These are phyloP conservation scores for Adelges cooleyi DNA, from an alignment of 1,140 invertebrate species.

Conservation along the genomic window DNA sequence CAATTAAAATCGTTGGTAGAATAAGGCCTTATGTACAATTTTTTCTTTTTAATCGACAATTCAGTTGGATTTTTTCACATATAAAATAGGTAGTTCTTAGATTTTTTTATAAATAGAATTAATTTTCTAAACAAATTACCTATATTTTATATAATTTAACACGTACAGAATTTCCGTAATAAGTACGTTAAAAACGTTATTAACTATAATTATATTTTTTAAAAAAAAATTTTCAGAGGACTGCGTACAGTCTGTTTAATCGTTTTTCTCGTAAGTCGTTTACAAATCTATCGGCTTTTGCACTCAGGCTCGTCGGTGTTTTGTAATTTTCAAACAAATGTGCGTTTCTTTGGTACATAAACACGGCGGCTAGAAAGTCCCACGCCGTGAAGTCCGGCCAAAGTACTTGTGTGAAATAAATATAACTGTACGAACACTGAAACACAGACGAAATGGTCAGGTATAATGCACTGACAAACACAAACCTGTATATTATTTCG, in stretches of 20 bases:
- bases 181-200: too few species aligned
- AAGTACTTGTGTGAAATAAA: slow-evolving; percentile 69
- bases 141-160: too few species aligned
- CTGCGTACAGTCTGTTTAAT: slow-evolving; percentile 18
- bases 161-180: too few species aligned
- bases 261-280: slow-evolving; percentile 21
- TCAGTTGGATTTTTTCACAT: too few species aligned
- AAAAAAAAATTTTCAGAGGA: slow-evolving; percentile 10
- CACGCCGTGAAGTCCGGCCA: slow-evolving; percentile 92
- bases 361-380: slow-evolving; percentile 72
- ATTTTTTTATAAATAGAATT: too few species aligned
- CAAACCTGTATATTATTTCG: background rate
- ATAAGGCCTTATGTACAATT: too few species aligned
- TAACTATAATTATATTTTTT: too few species aligned
- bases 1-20: too few species aligned
- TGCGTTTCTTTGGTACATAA: slow-evolving; percentile 61
- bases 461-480: background rate
- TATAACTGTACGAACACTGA: slow-evolving; percentile 53
- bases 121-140: too few species aligned
- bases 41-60: too few species aligned
- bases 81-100: too few species aligned
- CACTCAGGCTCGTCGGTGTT: background rate
- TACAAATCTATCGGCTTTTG: slow-evolving; percentile 28
- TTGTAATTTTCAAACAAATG: background rate
- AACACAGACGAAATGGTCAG: too few species aligned